These are phyloP conservation scores for Brenthis ino DNA, from an alignment of 2,888 invertebrate genomes.

Conservation along the genomic window DNA sequence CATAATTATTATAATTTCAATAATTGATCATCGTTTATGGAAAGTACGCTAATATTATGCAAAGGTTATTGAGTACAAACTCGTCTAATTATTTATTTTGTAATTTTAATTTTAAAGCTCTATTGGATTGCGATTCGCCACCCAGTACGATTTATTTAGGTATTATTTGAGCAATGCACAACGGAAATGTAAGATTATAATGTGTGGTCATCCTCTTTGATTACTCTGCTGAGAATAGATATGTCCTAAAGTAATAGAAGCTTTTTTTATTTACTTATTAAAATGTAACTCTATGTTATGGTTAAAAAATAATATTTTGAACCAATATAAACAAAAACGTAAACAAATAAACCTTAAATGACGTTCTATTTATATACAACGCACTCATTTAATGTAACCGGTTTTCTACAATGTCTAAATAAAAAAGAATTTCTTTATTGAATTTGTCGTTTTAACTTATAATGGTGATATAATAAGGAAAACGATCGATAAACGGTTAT, in stretches of 20 bases:
- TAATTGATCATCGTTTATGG: slow-evolving; percentile 32
- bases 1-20: slow-evolving; percentile 43
- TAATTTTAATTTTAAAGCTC: slow-evolving; percentile 10
- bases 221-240: too few species aligned
- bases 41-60: slow-evolving; percentile 33
- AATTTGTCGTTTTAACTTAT: slow-evolving; percentile 25
- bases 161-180: too few species aligned
- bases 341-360: neutral
- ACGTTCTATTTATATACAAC: neutral
- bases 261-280: too few species aligned
- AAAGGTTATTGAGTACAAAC: slow-evolving; percentile 26
- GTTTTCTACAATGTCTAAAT: neutral
- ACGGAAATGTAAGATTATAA: too few species aligned
- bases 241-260: too few species aligned
- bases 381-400: slow-evolving; percentile 8
- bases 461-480: slow-evolving; percentile 36
- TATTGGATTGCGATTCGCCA: neutral
- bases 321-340: neutral
- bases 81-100: slow-evolving; percentile 22
- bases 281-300: neutral
- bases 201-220: too few species aligned
- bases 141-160: too few species aligned
- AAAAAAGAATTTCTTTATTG: slow-evolving; percentile 17
- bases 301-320: neutral
- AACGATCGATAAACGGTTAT: slow-evolving; percentile 49